These are phyloP conservation scores for Noctua fimbriata DNA, from an alignment of 2,888 invertebrate species.

Conservation along the genomic window DNA sequence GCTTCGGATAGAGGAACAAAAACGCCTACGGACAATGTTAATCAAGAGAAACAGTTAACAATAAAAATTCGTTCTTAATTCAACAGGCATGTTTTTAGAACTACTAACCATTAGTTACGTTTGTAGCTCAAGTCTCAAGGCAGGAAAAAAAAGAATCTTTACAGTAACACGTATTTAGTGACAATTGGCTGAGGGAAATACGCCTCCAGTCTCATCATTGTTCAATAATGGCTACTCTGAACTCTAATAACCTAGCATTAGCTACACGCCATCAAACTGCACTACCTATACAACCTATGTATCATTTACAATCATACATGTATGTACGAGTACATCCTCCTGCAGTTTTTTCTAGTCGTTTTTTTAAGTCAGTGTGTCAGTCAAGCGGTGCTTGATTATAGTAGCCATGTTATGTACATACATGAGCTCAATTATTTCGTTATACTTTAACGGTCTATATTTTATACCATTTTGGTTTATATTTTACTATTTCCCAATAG, in stretches of 20 bases:
- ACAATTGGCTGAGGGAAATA: slow-evolving; percentile 63
- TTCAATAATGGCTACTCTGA: slow-evolving; percentile 65
- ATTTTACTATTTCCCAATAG: not conserved
- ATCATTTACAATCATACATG: slow-evolving; percentile 41
- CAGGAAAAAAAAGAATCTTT: slow-evolving; percentile 36
- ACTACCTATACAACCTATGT: slow-evolving; percentile 48
- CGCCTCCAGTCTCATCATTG: slow-evolving; percentile 69
- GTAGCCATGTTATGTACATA: not conserved
- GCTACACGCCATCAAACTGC: slow-evolving; percentile 64
- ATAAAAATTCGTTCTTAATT: slow-evolving; percentile 56
- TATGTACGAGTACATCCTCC: slow-evolving; percentile 45
- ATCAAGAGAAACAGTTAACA: slow-evolving; percentile 63
- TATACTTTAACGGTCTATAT: slow-evolving; percentile 12
- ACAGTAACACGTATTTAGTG: slow-evolving; percentile 54
- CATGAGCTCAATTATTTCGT: slow-evolving; percentile 14
- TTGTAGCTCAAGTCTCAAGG: slow-evolving; percentile 18
- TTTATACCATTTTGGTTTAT: not conserved
- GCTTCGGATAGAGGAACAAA: slow-evolving; percentile 58
- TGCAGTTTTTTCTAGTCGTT: slow-evolving; percentile 43
- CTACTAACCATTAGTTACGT: slow-evolving; percentile 20
- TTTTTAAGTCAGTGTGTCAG: slow-evolving; percentile 55
- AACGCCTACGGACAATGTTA: slow-evolving; percentile 68
- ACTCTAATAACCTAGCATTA: slow-evolving; percentile 66
- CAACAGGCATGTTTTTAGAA: slow-evolving; percentile 52
- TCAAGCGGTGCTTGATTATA: slow-evolving; percentile 37